These are phyloP conservation scores for Bombyx mori DNA, from an alignment of 1,140 invertebrate species.

Conservation along the genomic window ASM3026992v2 NC_085133.1:1994001-1994500, in stretches of 20 bases:
- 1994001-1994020: no score
- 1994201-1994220: conserved; percentile 99
- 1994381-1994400: no score
- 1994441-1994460: background rate
- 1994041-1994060: background rate
- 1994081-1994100: background rate
- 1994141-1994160: no score
- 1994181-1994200: conserved; percentile 94
- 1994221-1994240: conserved; percentile 96
- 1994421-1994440: no score
- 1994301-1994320: conserved; percentile 96
- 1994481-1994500: no score
- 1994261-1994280: conserved; percentile 89
- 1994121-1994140: no score
- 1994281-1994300: conserved; percentile 92
- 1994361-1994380: no score
- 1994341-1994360: conserved; percentile 78
- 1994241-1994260: conserved; percentile 94
- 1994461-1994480: no score
- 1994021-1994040: no score
- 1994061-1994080: background rate
- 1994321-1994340: conserved; percentile 95
- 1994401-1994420: no score
- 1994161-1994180: background rate
- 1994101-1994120: no score